Evolutionary conservation across 1,140 invertebrate species (phyloP).

Genomic region (Myzus persicae): DNA sequence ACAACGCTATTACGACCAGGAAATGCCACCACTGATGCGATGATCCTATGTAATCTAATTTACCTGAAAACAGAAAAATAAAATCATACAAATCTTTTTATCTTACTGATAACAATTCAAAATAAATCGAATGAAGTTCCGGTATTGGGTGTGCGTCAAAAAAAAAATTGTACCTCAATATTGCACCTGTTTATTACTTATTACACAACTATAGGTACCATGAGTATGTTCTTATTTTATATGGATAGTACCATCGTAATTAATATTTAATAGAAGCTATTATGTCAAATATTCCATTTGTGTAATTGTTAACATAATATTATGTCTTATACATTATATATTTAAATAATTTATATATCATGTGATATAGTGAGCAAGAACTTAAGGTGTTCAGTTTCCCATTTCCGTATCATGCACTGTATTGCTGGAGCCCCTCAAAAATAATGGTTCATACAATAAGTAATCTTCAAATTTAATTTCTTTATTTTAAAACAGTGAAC

Average conservation of each 20-base stretch:
- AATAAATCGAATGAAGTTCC: not conserved
- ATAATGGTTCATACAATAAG: too few species aligned
- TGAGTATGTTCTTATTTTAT: not conserved
- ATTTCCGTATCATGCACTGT: too few species aligned
- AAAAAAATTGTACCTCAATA: not conserved
- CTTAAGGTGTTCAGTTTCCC: too few species aligned
- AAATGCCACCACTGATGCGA: constrained; percentile 98
- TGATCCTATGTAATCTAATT: constrained; percentile 88
- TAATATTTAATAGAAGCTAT: too few species aligned
- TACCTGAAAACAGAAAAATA: constrained; percentile 69
- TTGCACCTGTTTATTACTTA: not conserved
- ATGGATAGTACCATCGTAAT: too few species aligned
- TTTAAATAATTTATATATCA: too few species aligned
- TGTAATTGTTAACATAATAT: not conserved
- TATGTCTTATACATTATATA: not conserved
- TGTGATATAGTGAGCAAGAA: too few species aligned
- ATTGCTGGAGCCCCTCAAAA: too few species aligned
- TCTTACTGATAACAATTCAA: not conserved
- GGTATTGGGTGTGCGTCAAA: not conserved
- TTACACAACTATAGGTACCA: too few species aligned
- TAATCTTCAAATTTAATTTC: too few species aligned
- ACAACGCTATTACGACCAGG: constrained; percentile 85
- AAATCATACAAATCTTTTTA: not conserved
- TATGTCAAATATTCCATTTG: not conserved
- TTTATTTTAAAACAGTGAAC: too few species aligned